Base-by-base conservation (phyloP, 2,797 vertebrate species). In the Spatula versicolor region DNA sequence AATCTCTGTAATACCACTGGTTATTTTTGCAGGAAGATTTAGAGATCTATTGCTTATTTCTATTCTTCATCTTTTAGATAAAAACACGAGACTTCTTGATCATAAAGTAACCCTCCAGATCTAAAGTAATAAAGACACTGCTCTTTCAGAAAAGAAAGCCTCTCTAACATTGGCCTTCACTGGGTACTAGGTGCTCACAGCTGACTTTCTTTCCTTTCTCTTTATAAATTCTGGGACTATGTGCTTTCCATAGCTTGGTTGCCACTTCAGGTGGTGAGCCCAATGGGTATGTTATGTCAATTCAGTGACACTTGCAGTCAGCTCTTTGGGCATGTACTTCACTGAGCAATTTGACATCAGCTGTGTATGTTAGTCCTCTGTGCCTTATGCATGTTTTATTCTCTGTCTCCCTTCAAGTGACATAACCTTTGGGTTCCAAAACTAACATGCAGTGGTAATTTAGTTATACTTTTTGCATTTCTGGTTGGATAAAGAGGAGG, bases 271-370 rank as follows among this genome's bases (percentile, higher is more conserved):
- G 72, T 90, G 59, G 78, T 73, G 71, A 71, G 71, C 68, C 62
- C 93, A 86, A 55, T 92, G 80, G 75, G 69, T 35, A 80, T 69
- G 76, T 88, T 93, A 64, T 82, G 69, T 97, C 95, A 97, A 81
- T 88, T 91, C 33, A 69, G 84, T 64, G 64, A 83, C 89, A 88
- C 91, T 90, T 94, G 62, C 69, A 90, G 63, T 64, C 82, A 83
- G 78, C 67, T 85, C 45, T 90, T n/a, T 30, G 52, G 71, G 43
- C 59, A 18, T 69, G 59, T 93, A 48, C 74, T 91, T 94, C 94
- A 91, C 86, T 33, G 46, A 90, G 71, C 52, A 23, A 56, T 88
- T 93, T 82, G 48, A 79, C 91, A 92, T 45, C 82, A 86, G 50
- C 64, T 86, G 81, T 48, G 58, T 33, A 71, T 91, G 84, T 85